phyloP scores from a whole-genome alignment of 2,797 vertebrate genomes.

The Lepilemur ruficaudatus region DNA sequence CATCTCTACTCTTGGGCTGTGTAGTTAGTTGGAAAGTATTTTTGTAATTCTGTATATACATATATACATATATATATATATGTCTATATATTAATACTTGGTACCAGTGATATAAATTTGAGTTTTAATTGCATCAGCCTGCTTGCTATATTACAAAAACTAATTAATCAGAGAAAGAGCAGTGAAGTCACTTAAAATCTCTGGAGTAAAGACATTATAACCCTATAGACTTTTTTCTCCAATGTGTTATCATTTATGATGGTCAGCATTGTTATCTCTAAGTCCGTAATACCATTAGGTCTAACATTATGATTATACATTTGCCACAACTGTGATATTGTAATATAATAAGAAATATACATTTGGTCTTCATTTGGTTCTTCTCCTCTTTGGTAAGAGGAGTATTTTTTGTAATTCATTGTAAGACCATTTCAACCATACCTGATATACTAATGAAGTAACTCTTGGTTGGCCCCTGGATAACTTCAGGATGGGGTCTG shows the following conservation, averaged over 20 bases:
- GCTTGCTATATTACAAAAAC: background rate
- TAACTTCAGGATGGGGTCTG: background rate
- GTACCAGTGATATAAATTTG: background rate
- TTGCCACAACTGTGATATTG: background rate
- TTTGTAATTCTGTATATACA: background rate
- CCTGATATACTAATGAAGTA: background rate
- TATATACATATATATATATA: background rate
- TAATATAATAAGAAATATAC: background rate
- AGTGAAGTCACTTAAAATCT: background rate
- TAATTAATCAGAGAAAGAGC: background rate
- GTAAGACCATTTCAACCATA: background rate
- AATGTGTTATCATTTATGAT: background rate
- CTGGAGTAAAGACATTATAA: background rate
- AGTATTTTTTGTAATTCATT: background rate
- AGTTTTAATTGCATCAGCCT: background rate
- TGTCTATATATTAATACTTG: background rate
- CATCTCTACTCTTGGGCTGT: background rate
- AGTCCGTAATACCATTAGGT: background rate
- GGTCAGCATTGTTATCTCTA: background rate
- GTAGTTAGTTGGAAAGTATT: conserved; percentile 10
- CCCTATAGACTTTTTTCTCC: background rate
- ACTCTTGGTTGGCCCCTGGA: background rate
- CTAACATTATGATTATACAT: background rate
- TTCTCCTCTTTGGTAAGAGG: too few relatives aligned
- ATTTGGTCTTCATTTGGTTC: background rate